Percentiles rank a stretch among this genome's conserved stretches.
phyloP scores from a whole-genome alignment of 92 coral and sea anemone species.

The Zoanthus gigantus region DNA sequence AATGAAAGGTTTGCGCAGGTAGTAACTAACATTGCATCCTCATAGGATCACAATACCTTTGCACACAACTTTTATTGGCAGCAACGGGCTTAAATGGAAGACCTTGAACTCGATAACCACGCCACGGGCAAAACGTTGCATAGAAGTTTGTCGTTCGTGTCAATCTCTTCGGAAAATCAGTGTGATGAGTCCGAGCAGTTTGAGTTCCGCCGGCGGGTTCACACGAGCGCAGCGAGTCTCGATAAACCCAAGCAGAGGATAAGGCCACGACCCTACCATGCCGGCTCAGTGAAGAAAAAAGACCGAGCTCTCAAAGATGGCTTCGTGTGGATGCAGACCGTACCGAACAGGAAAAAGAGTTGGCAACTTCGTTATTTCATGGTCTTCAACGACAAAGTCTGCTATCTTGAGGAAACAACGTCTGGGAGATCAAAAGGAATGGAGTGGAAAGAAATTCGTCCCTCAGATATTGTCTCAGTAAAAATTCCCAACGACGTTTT shows the following conservation, averaged over 20 bases:
- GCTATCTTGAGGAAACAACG: constrained; percentile 31
- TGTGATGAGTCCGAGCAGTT: constrained; percentile 17
- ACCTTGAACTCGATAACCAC: neutral
- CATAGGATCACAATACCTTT: neutral
- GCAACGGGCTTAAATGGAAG: neutral
- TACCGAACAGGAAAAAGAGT: constrained; percentile 36
- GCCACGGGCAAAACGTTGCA: neutral
- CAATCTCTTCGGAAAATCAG: constrained; percentile 25
- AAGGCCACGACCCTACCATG: constrained; percentile 13
- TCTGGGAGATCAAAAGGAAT: constrained; percentile 6
- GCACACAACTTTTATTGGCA: neutral
- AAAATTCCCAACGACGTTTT: constrained; percentile 38
- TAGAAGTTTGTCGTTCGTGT: constrained; percentile 33
- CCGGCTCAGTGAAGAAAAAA: constrained; percentile 28
- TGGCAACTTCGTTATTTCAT: constrained; percentile 44
- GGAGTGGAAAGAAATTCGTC: constrained; percentile 40
- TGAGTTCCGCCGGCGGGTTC: constrained; percentile 39
- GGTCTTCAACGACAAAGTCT: constrained; percentile 43
- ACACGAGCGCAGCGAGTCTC: constrained; percentile 27
- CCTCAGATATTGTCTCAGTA: constrained; percentile 33
- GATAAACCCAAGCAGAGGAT: constrained; percentile 28
- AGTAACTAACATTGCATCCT: neutral
- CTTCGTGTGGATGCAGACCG: constrained; percentile 39
- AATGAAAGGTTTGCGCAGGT: neutral
- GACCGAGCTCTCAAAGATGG: constrained; percentile 45